These are phyloP conservation scores for Acinonyx jubatus DNA, from an alignment of 2,113 vertebrate species.

Conservation along the genomic window DNA sequence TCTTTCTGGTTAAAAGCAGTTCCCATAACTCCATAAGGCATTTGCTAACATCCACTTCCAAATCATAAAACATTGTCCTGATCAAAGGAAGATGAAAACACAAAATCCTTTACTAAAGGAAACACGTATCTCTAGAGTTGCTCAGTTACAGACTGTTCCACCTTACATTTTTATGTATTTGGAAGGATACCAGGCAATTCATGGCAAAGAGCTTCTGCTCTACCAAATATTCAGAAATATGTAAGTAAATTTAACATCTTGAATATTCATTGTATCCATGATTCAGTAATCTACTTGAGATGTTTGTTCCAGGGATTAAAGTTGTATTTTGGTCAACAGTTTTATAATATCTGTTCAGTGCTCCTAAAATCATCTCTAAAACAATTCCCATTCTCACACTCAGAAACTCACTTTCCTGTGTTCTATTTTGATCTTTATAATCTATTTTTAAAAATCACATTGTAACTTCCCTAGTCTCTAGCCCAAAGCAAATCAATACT, in stretches of 20 bases:
- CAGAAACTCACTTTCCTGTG: background rate
- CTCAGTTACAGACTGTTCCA: background rate
- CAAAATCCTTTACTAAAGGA: background rate
- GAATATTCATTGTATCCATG: background rate
- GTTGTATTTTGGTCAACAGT: background rate
- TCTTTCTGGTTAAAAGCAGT: background rate
- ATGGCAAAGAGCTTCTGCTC: background rate
- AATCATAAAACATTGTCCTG: background rate
- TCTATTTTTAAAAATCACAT: background rate
- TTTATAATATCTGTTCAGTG: background rate
- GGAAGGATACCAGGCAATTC: background rate
- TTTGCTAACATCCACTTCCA: background rate
- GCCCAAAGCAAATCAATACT: conserved; percentile 4
- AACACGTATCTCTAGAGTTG: background rate
- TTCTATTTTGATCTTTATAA: conserved; percentile 1
- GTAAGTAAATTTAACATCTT: background rate
- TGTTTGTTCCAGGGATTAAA: background rate
- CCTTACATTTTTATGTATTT: background rate
- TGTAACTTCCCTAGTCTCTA: background rate
- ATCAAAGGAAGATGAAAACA: conserved; percentile 39
- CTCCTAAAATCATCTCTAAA: background rate
- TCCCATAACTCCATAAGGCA: background rate
- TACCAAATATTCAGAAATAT: background rate
- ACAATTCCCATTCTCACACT: background rate
- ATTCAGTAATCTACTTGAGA: background rate